Percentiles rank a stretch among this genome's conserved stretches.
These are phyloP conservation scores for Unio delphinus DNA, from an alignment of 2,888 invertebrate species.

Conservation along the genomic window DNA sequence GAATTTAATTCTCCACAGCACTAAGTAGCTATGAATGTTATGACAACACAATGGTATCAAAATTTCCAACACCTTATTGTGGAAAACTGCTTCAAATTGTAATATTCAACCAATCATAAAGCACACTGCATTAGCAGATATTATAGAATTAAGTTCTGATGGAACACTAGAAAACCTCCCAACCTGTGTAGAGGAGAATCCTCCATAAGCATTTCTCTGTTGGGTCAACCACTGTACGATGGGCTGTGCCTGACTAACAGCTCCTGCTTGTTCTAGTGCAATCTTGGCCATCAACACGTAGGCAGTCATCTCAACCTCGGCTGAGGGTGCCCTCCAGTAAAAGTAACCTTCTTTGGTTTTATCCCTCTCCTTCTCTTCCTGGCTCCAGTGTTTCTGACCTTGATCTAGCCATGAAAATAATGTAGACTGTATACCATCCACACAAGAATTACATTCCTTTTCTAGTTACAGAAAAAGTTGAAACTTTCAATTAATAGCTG, in stretches of 20 bases:
- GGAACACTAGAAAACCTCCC: too few species aligned
- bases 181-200: constrained; percentile 70
- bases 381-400: constrained; percentile 87
- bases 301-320: constrained; percentile 89
- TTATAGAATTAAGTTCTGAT: too few species aligned
- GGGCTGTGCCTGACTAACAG: constrained; percentile 70
- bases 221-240: constrained; percentile 82
- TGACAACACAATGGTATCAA: too few species aligned
- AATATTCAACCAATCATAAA: too few species aligned
- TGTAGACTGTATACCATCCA: neutral
- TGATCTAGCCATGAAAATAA: constrained; percentile 44
- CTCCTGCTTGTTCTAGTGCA: constrained; percentile 60
- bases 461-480: too few species aligned
- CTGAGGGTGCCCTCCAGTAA: constrained; percentile 77
- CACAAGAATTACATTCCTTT: too few species aligned
- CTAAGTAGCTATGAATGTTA: too few species aligned
- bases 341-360: constrained; percentile 21
- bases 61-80: too few species aligned
- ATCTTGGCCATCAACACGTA: constrained; percentile 85
- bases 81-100: too few species aligned
- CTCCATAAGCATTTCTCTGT: constrained; percentile 79
- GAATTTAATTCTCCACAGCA: too few species aligned
- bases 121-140: too few species aligned
- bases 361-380: constrained; percentile 65
- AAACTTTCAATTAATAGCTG: too few species aligned